phyloP scores from a whole-genome alignment of 1,140 invertebrate species.

The Philotrypesis tridentata region DNA sequence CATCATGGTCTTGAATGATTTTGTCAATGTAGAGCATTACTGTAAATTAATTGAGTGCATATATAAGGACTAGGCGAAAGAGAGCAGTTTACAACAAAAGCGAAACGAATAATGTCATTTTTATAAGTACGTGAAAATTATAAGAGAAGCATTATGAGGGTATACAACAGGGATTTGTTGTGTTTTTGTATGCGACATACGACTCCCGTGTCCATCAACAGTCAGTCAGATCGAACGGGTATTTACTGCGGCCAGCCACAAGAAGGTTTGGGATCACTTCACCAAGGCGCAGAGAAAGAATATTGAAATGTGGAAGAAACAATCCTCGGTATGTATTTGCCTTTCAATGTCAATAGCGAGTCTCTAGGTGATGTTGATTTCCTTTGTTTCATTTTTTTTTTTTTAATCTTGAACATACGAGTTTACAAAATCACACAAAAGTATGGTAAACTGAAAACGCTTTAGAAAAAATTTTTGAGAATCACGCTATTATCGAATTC shows the following conservation, averaged over 20 bases:
- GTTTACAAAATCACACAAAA: slow-evolving; percentile 11
- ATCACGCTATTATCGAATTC: background rate
- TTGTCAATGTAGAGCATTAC: slow-evolving; percentile 26
- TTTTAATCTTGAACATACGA: background rate
- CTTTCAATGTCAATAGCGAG: slow-evolving; percentile 62
- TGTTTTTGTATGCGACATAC: slow-evolving; percentile 74
- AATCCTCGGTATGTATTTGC: slow-evolving; percentile 91
- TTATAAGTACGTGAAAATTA: slow-evolving; percentile 49
- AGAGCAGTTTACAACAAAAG: slow-evolving; percentile 46
- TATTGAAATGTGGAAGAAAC: slow-evolving; percentile 98
- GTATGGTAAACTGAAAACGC: background rate
- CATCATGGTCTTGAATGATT: slow-evolving; percentile 1
- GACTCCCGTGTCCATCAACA: slow-evolving; percentile 77
- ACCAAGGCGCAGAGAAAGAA: slow-evolving; percentile 98
- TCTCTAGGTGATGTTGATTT: slow-evolving; percentile 41
- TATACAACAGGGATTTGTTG: slow-evolving; percentile 74
- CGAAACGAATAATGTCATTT: slow-evolving; percentile 48
- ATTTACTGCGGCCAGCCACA: slow-evolving; percentile 93
- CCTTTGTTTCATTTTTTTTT: slow-evolving; percentile 8
- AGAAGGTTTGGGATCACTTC: slow-evolving; percentile 99
- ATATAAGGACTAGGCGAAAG: slow-evolving; percentile 16
- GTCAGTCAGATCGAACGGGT: slow-evolving; percentile 98
- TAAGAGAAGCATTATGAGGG: slow-evolving; percentile 63
- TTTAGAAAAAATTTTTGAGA: background rate
- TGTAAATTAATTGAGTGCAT: background rate